Evolutionary conservation across 2,888 invertebrate species (phyloP).

Genomic region (Tenthredo amoena): DNA sequence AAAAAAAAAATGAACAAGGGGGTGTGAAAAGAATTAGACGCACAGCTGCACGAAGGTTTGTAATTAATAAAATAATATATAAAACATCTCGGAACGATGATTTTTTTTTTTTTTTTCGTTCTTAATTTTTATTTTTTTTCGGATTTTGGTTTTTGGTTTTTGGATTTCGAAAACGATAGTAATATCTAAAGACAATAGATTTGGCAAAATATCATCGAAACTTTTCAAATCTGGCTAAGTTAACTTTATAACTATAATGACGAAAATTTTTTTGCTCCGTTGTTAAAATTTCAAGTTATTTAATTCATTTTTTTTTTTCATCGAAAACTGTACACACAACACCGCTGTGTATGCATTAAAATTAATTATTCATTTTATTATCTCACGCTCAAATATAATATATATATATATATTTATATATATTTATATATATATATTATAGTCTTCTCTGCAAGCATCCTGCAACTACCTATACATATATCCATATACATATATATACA

Average conservation of each 20-base stretch:
- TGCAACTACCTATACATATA: neutral
- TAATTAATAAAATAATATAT: neutral
- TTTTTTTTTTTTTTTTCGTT: neutral
- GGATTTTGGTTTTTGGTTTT: neutral
- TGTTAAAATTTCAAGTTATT: too few relatives aligned
- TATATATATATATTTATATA: neutral
- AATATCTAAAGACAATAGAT: too few relatives aligned
- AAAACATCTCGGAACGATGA: neutral
- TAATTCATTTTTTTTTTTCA: too few relatives aligned
- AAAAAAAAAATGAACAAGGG: neutral
- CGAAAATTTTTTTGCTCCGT: too few relatives aligned
- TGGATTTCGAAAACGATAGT: neutral
- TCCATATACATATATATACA: neutral
- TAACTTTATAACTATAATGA: neutral
- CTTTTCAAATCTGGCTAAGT: too few relatives aligned
- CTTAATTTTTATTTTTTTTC: neutral
- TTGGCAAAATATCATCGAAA: too few relatives aligned
- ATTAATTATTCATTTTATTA: neutral
- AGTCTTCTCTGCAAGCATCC: neutral
- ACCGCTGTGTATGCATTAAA: neutral
- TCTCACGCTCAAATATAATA: slow-evolving; percentile 4
- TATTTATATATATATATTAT: neutral
- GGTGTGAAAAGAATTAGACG: neutral
- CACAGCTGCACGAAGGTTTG: neutral
- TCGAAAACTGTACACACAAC: neutral